phyloP scores from a whole-genome alignment of 2,113 vertebrate genomes.

The Antechinus stuartii region DNA sequence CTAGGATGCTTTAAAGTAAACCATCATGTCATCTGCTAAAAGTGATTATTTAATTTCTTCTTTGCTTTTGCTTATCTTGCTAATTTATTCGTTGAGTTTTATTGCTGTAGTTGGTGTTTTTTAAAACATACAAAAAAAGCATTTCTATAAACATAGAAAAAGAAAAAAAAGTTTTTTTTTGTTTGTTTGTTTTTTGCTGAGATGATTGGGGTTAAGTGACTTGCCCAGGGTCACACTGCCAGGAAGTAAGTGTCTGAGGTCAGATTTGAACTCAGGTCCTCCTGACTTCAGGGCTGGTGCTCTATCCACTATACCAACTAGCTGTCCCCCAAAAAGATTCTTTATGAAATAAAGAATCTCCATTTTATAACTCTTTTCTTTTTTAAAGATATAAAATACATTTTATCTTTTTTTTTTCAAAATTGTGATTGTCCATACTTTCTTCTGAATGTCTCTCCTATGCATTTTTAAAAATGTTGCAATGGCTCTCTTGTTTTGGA shows the following conservation, averaged over 20 bases:
- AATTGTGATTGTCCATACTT: not conserved
- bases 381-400: not conserved
- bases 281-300: no score
- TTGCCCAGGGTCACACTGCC: no score
- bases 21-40: not conserved
- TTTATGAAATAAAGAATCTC: not conserved
- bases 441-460: not conserved
- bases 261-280: no score
- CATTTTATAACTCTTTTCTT: not conserved
- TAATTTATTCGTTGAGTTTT: not conserved
- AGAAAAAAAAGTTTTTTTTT: not conserved
- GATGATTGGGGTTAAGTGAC: no score
- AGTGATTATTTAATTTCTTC: not conserved
- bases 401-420: not conserved
- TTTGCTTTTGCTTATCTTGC: not conserved
- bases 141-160: not conserved
- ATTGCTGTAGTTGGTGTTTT: not conserved
- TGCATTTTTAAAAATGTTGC: not conserved
- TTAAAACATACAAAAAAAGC: not conserved
- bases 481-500: not conserved
- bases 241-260: no score
- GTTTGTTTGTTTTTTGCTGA: no score
- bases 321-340: not conserved
- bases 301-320: no score
- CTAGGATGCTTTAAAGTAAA: not conserved